These are phyloP conservation scores for Uloborus diversus DNA, from an alignment of 1,140 invertebrate species.

Conservation along the genomic window DNA sequence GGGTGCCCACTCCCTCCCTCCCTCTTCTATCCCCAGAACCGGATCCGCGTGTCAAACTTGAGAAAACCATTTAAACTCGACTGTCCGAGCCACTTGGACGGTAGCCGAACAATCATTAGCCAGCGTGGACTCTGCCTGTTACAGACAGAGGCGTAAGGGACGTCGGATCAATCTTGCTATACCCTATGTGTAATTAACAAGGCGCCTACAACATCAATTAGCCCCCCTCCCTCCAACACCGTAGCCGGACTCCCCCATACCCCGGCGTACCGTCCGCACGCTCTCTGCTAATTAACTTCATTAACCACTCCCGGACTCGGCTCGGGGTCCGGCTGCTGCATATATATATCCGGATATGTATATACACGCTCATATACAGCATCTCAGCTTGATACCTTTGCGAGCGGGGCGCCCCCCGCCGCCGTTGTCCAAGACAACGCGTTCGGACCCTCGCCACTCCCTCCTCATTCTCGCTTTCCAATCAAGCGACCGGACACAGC, in stretches of 20 bases:
- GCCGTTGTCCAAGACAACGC: neutral
- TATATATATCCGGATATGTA: neutral
- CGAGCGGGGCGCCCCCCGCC: too few species aligned
- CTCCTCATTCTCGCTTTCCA: neutral
- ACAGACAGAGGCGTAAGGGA: neutral
- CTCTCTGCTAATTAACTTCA: constrained; percentile 51
- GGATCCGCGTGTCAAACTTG: constrained; percentile 39
- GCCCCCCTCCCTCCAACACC: constrained; percentile 26
- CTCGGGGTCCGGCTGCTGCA: neutral
- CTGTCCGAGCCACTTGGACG: constrained; percentile 47
- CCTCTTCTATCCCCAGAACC: neutral
- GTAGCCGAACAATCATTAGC: constrained; percentile 24
- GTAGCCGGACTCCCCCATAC: neutral
- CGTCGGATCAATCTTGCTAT: constrained; percentile 41
- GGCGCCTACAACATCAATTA: constrained; percentile 55
- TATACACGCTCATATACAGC: neutral
- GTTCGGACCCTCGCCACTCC: neutral
- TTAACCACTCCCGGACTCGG: constrained; percentile 31
- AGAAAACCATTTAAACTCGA: constrained; percentile 45
- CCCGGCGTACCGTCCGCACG: neutral
- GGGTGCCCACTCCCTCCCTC: neutral
- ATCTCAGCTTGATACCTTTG: neutral
- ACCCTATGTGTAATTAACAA: constrained; percentile 54
- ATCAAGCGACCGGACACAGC: constrained; percentile 8
- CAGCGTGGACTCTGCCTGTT: neutral